Percentiles rank a stretch among this genome's conserved stretches.
Evolutionary conservation across 2,888 invertebrate genomes (phyloP).

Genomic region (Calephelis perditalis): DNA sequence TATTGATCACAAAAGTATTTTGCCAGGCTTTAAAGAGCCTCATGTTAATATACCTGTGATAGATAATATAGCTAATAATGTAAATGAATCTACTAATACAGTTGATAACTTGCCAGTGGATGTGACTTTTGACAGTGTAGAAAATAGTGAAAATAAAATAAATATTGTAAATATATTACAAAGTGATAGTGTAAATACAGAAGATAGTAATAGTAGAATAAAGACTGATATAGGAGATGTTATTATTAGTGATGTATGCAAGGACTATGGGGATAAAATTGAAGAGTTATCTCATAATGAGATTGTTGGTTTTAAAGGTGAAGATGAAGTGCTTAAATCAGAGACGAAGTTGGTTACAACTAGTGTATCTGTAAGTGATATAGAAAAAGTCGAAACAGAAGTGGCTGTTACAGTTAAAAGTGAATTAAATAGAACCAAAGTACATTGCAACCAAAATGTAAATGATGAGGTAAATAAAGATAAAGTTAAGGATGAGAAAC

Average conservation of each 20-base stretch:
- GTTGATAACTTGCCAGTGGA: conserved; percentile 22
- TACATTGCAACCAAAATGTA: conserved; percentile 42
- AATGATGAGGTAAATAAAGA: conserved; percentile 21
- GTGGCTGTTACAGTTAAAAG: conserved; percentile 44
- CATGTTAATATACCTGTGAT: conserved; percentile 10
- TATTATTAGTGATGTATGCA: conserved; percentile 21
- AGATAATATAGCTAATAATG: conserved; percentile 14
- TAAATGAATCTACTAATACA: conserved; percentile 19
- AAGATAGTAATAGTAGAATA: conserved; percentile 16
- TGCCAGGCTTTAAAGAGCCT: conserved; percentile 10
- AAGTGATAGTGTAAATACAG: conserved; percentile 14
- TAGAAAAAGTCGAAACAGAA: conserved; percentile 42
- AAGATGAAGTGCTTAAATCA: conserved; percentile 40
- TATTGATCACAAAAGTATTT: conserved; percentile 16
- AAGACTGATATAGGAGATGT: conserved; percentile 24
- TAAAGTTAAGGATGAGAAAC: conserved; percentile 38
- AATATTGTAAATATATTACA: conserved; percentile 18
- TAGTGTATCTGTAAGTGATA: conserved; percentile 41
- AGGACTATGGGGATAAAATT: conserved; percentile 40
- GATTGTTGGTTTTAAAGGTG: conserved; percentile 35
- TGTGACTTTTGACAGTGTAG: conserved; percentile 16
- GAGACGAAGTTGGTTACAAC: conserved; percentile 48
- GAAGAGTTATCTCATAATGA: conserved; percentile 47
- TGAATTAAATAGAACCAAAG: conserved; percentile 44
- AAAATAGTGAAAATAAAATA: conserved; percentile 17